phyloP scores from a whole-genome alignment of 2,888 invertebrate genomes.

The Apoda limacodes region DNA sequence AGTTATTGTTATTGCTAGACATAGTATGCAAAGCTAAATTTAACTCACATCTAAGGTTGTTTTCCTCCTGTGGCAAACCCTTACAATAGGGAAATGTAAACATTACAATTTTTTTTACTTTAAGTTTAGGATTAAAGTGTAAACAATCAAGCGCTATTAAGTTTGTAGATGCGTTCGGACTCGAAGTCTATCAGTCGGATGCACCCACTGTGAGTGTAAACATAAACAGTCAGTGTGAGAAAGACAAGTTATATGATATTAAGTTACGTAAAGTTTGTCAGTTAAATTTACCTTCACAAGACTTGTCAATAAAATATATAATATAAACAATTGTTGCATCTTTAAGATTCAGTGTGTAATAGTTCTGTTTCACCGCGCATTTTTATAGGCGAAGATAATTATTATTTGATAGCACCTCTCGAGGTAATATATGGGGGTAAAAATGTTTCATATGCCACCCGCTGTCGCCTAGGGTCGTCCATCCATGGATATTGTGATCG shows the following conservation, averaged over 20 bases:
- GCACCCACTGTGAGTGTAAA: slow-evolving; percentile 4
- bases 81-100: too few relatives aligned
- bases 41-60: too few relatives aligned
- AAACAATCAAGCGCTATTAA: neutral
- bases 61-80: too few relatives aligned
- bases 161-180: slow-evolving; percentile 1
- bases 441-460: neutral
- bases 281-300: too few relatives aligned
- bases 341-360: too few relatives aligned
- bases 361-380: neutral
- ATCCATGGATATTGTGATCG: neutral
- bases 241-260: slow-evolving; percentile 2
- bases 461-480: slow-evolving; percentile 1
- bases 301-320: too few relatives aligned
- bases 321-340: too few relatives aligned
- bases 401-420: slow-evolving; percentile 1
- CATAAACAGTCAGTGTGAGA: neutral
- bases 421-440: slow-evolving; percentile 1
- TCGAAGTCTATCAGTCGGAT: slow-evolving; percentile 2
- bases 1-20: too few relatives aligned
- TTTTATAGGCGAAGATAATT: slow-evolving; percentile 1
- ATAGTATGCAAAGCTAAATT: too few relatives aligned
- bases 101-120: too few relatives aligned
- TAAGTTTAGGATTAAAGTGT: neutral
- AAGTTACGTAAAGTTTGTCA: slow-evolving; percentile 5